Evolutionary conservation across 2,888 invertebrate genomes (phyloP), one percentile per base, ranked within the genome.

Genomic region (Trachelus iudaicus): DNA sequence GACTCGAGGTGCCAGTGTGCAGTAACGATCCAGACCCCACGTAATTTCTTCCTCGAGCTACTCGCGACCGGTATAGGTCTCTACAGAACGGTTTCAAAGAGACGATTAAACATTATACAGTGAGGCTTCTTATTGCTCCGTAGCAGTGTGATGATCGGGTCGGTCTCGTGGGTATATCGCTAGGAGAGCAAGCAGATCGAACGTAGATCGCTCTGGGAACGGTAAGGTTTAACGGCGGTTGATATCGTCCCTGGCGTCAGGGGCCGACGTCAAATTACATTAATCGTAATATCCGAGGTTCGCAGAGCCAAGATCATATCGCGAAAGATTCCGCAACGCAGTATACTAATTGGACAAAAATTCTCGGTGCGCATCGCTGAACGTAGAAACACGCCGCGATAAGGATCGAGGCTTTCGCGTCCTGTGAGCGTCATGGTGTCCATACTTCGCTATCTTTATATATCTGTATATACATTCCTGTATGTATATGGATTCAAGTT

Each of bases 341-440:
- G 84, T 84, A 79, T 86, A 86, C 86, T 86, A 86, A 86, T 86
- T 86, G 86, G 86, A 86, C 80, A 87, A 86, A 87, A 88, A 88
- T 87, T 84, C 81, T 79, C 79, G 31, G 76, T 79, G 78, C 83
- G 81, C 83, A 85, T 85, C 84, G 84, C 75, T 81, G 81, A 79
- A 79, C 81, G 81, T 81, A 84, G 85, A 85, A 79, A 86, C 86
- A 84, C 81, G 85, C 40, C 77, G 77, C 81, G 86, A 86, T 86
- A 86, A 81, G 80, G 83, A 86, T 86, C 86, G 84, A 56, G 56
- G 84, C 86, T 85, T 85, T 86, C 86, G 86, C 84, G 83, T 84
- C 86, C 84, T 80, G 86, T 83, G 82, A 87, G 80, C 86, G 86
- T 87, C 87, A 86, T 83, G 81, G 85, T 56, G 69, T 40, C 69